phyloP scores from a whole-genome alignment of 2,888 invertebrate genomes.

The Cataglyphis rosenhaueri region DNA sequence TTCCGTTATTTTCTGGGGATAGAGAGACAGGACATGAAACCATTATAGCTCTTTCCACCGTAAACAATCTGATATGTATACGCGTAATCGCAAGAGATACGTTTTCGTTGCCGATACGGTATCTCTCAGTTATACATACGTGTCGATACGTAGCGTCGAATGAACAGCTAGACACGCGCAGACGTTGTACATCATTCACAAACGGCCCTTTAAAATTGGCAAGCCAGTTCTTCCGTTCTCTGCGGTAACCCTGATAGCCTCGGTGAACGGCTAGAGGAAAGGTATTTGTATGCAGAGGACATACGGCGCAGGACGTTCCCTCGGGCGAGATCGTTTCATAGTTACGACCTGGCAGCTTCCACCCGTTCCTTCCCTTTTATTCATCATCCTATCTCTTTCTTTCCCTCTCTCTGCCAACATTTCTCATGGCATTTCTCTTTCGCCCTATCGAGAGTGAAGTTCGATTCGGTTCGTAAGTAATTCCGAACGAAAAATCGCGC shows the following conservation, averaged over 20 bases:
- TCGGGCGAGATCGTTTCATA: constrained; percentile 66
- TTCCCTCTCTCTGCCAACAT: neutral
- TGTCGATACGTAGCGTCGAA: constrained; percentile 38
- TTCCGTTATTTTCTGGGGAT: constrained; percentile 18
- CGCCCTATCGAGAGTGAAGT: constrained; percentile 32
- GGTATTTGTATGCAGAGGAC: constrained; percentile 75
- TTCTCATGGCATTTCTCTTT: constrained; percentile 18
- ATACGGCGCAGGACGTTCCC: constrained; percentile 70
- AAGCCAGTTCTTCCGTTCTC: constrained; percentile 50
- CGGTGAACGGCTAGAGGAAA: constrained; percentile 62
- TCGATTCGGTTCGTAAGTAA: constrained; percentile 44
- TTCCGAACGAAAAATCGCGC: constrained; percentile 34
- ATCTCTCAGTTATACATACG: neutral
- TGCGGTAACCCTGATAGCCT: constrained; percentile 49
- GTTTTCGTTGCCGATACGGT: constrained; percentile 33
- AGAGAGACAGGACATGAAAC: constrained; percentile 1
- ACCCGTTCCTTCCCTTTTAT: constrained; percentile 23
- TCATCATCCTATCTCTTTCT: constrained; percentile 29
- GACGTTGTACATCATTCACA: constrained; percentile 64
- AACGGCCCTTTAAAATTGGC: constrained; percentile 66
- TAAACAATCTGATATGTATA: constrained; percentile 36
- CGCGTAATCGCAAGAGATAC: constrained; percentile 18
- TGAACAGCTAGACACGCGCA: constrained; percentile 54
- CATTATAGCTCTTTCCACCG: constrained; percentile 34
- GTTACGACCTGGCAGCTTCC: constrained; percentile 56